Percentiles rank a stretch among this genome's conserved stretches.
These are phyloP conservation scores for Circaetus cinerascens DNA, from an alignment of 2,113 vertebrate genomes.

Conservation along the genomic window DNA sequence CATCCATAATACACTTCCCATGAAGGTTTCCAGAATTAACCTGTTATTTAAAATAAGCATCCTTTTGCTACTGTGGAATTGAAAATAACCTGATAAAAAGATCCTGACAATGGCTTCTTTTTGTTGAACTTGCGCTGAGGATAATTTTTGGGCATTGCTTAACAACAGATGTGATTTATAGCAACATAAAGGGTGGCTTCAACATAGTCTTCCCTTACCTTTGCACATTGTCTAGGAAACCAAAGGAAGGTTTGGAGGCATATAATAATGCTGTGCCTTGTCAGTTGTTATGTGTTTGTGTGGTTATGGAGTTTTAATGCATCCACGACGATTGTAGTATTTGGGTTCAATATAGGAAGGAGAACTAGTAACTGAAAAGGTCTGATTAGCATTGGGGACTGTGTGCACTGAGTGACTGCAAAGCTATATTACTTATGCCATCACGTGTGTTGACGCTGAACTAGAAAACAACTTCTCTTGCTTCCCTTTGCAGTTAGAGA, in stretches of 20 bases:
- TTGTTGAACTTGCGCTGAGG: background rate
- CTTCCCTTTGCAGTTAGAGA: background rate
- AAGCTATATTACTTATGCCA: background rate
- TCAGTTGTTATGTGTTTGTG: background rate
- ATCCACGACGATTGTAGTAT: fast-evolving
- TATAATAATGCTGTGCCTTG: background rate
- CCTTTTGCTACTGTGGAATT: background rate
- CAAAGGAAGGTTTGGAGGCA: background rate
- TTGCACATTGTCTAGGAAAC: background rate
- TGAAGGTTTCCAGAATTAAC: background rate
- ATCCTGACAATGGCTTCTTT: background rate
- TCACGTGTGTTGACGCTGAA: background rate
- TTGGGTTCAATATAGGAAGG: background rate
- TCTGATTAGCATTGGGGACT: background rate
- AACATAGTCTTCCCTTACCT: background rate
- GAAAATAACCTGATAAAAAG: background rate
- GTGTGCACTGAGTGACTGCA: background rate
- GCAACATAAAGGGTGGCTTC: background rate
- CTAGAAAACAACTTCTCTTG: background rate
- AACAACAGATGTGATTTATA: background rate
- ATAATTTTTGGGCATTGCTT: background rate
- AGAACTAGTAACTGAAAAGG: background rate
- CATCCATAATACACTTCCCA: background rate
- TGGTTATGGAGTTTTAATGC: background rate
- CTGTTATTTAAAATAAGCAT: background rate